These are phyloP conservation scores for Chaetodon trifascialis DNA, from an alignment of 2,113 vertebrate genomes.

Conservation along the genomic window DNA sequence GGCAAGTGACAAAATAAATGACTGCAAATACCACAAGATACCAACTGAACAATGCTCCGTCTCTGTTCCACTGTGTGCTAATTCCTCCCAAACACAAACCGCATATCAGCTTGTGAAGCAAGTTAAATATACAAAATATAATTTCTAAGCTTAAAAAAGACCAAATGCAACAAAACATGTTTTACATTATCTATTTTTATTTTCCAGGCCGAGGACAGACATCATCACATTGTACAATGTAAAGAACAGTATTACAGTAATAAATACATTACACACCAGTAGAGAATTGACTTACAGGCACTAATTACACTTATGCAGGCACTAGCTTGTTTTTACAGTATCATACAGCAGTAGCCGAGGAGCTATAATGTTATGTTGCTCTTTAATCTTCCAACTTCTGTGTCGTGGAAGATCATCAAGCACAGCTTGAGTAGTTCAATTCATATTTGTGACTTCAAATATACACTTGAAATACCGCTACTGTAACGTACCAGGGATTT, in stretches of 20 bases:
- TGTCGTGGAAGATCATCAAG: neutral
- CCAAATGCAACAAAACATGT: neutral
- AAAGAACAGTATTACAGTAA: slow-evolving; percentile 60
- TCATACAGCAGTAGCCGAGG: slow-evolving; percentile 47
- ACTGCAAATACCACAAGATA: too few species aligned
- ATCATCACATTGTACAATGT: slow-evolving; percentile 53
- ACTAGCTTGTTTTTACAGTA: slow-evolving; percentile 57
- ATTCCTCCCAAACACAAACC: too few species aligned
- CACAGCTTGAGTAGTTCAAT: neutral
- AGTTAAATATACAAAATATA: too few species aligned
- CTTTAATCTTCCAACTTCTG: slow-evolving; percentile 9
- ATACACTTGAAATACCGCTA: neutral
- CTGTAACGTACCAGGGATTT: slow-evolving; percentile 6
- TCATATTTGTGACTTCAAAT: slow-evolving; percentile 20
- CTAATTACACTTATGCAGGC: slow-evolving; percentile 63
- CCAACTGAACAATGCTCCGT: too few species aligned
- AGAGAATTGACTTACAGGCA: slow-evolving; percentile 67
- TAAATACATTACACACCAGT: slow-evolving; percentile 70
- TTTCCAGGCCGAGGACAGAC: slow-evolving; percentile 55
- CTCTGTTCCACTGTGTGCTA: too few species aligned
- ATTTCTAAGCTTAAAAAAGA: neutral
- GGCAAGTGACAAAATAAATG: too few species aligned
- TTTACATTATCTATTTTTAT: slow-evolving; percentile 58
- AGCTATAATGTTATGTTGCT: neutral
- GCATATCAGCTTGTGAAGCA: too few species aligned